Evolutionary conservation across 2,888 invertebrate species (phyloP), one percentile per base, ranked within the genome.

Genomic region (Caenorhabditis afra): DNA sequence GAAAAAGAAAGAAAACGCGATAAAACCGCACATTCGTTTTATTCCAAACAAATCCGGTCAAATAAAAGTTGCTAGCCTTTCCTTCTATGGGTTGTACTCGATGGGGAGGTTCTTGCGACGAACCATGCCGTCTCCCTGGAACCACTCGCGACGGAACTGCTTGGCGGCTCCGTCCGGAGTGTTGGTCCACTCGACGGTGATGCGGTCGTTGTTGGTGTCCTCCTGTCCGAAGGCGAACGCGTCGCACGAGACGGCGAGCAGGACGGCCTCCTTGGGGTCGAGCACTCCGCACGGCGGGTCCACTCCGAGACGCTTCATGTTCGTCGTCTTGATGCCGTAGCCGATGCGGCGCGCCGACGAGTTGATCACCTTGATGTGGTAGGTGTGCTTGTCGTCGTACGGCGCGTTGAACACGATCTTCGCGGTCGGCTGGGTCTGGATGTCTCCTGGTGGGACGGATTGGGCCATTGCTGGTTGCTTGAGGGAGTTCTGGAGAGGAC

Each of bases 351-450:
- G 81, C 52, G 77, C 85, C 29, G 83, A 80, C 18, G 82, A 52
- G 81, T 85, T 85, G 82, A 77, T 81, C 53, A 83, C 82, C 78
- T 83, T 83, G 81, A 85, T 83, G 82, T 85, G 83, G 73, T 84
- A 84, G 73, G 84, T 83, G 82, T 84, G 83, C 81, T 84, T 85
- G 78, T 85, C 82, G 71, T 84, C 84, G 81, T 84, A 85, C 62
- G 85, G 85, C 49, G 85, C 85, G 66, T 85, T 85, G 85, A 84
- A 85, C 73, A 85, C 85, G 76, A 85, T 80, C 84, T 85, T 84
- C 45, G 81, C 59, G 70, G 49, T 68, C 45, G 82, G 84, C 67
- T 81, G 82, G 37, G 81, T 78, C 29, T 58, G 53, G 81, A 79
- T 83, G 65, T 81, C 81, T 50, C 80, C 80, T 65, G 80, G 82